Percentiles rank a stretch among this genome's conserved stretches.
Conservation (phyloP, 2,888 invertebrate genomes). For the Thymelicus lineola region DNA sequence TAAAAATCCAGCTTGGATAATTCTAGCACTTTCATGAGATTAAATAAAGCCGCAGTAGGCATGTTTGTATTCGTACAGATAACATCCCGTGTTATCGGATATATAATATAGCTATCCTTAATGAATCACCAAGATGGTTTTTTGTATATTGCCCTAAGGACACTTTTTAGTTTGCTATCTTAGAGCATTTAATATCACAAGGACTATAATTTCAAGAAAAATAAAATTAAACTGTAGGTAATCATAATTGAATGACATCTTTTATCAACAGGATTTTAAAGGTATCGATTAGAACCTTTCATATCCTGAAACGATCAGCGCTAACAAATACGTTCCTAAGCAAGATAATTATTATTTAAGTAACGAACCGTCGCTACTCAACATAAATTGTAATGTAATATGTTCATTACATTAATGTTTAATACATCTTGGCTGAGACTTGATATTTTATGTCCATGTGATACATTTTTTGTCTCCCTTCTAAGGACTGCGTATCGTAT, state of each 20-base stretch:
- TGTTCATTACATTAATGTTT: constrained; percentile 21
- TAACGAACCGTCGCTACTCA: constrained; percentile 2
- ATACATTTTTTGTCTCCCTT: constrained; percentile 25
- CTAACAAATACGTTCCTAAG: not conserved
- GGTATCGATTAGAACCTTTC: not conserved
- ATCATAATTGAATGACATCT: not conserved
- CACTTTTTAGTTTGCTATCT: not conserved
- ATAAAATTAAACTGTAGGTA: too few species aligned
- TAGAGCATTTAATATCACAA: too few species aligned
- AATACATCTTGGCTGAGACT: constrained; percentile 21
- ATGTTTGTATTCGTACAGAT: constrained; percentile 34
- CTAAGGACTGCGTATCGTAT: constrained; percentile 30
- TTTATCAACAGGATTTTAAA: too few species aligned
- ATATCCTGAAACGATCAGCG: not conserved
- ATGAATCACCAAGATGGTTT: constrained; percentile 31
- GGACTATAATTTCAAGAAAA: too few species aligned
- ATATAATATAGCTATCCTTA: constrained; percentile 33
- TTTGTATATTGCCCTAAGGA: constrained; percentile 6
- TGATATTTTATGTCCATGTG: constrained; percentile 33
- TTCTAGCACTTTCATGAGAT: constrained; percentile 35
- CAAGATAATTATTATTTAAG: not conserved
- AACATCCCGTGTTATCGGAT: constrained; percentile 36
- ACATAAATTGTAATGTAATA: constrained; percentile 28
- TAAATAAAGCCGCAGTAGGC: constrained; percentile 33
- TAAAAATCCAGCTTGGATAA: constrained; percentile 29